These are phyloP conservation scores for Medauroidea extradentata DNA, from an alignment of 1,140 invertebrate genomes.

Conservation along the genomic window DNA sequence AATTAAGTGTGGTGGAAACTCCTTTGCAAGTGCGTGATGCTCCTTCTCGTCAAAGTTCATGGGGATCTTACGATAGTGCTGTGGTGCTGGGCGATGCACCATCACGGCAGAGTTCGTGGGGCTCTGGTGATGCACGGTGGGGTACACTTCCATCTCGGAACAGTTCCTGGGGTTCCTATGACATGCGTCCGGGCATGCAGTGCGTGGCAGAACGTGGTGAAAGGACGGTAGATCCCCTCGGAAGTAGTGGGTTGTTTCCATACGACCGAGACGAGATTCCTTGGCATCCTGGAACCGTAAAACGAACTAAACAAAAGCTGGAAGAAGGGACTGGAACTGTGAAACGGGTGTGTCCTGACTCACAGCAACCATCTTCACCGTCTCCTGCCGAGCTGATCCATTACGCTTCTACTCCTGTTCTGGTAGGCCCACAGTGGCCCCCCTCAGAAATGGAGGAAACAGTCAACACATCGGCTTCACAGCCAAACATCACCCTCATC, in stretches of 20 bases:
- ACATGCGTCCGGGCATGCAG: conserved; percentile 45
- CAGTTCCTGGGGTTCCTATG: conserved; percentile 70
- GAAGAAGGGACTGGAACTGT: conserved; percentile 53
- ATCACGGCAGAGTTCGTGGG: conserved; percentile 80
- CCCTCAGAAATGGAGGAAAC: background rate
- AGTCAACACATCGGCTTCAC: background rate
- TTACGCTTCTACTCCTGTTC: conserved; percentile 37
- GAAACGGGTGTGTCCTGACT: conserved; percentile 50
- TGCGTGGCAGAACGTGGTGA: conserved; percentile 24
- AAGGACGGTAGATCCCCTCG: conserved; percentile 30
- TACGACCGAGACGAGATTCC: conserved; percentile 61
- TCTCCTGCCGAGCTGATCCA: conserved; percentile 30
- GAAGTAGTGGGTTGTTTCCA: conserved; percentile 46
- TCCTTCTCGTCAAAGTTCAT: conserved; percentile 66
- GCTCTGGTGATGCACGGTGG: conserved; percentile 61
- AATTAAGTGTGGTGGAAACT: conserved; percentile 3
- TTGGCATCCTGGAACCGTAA: conserved; percentile 61
- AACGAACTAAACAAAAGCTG: conserved; percentile 66
- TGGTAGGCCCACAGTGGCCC: conserved; percentile 9
- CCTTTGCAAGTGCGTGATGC: conserved; percentile 40
- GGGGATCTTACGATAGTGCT: conserved; percentile 75
- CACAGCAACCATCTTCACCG: conserved; percentile 14
- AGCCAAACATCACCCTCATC: conserved; percentile 11
- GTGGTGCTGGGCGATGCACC: conserved; percentile 58
- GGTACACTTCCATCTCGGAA: conserved; percentile 57